These are phyloP conservation scores for Crotophaga sulcirostris DNA, from an alignment of 2,113 vertebrate species.

Conservation along the genomic window DNA sequence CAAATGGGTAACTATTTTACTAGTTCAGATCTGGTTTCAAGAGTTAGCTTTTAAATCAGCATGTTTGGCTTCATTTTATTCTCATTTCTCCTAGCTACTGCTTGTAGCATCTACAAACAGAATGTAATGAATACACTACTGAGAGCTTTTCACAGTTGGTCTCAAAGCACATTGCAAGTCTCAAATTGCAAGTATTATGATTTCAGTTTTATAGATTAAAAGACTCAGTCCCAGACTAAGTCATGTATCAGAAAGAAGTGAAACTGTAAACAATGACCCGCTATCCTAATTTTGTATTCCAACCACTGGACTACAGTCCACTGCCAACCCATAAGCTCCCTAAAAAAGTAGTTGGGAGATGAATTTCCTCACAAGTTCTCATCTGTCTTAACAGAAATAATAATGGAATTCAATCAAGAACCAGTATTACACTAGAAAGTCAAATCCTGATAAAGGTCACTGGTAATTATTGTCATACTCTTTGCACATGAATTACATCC, in stretches of 20 bases:
- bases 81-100: slow-evolving; percentile 7
- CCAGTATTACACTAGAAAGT: neutral
- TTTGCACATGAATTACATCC: neutral
- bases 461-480: neutral
- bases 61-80: slow-evolving; percentile 19
- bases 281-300: neutral
- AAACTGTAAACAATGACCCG: neutral
- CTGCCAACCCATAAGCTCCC: neutral
- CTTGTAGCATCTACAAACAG: slow-evolving; percentile 13
- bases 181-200: slow-evolving; percentile 34
- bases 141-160: slow-evolving; percentile 31
- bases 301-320: neutral
- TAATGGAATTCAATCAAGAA: neutral
- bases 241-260: neutral
- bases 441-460: neutral
- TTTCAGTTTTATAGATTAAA: slow-evolving; percentile 8
- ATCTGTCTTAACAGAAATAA: neutral
- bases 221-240: slow-evolving; percentile 16
- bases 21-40: neutral
- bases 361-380: neutral
- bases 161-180: slow-evolving; percentile 9
- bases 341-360: neutral
- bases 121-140: slow-evolving; percentile 2
- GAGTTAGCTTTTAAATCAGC: neutral
- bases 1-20: neutral